Conservation (phyloP, 1,140 invertebrate species). For the Acromyrmex charruanus region DNA sequence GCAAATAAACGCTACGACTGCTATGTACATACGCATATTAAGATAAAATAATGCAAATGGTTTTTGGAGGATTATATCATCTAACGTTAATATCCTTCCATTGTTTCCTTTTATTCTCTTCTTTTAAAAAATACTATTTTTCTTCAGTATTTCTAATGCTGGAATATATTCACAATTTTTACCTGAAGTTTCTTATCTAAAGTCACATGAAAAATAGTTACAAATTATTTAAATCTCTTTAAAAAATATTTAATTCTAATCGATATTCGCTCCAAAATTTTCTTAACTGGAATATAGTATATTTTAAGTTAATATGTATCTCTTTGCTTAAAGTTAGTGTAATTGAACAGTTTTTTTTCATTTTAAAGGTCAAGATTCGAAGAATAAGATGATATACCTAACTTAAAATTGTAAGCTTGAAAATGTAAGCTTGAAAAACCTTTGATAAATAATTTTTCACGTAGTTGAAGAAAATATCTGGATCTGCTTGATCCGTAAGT, state of each 20-base stretch:
- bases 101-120: not conserved
- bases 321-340: no score
- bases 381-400: no score
- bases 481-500: no score
- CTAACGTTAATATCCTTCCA: constrained; percentile 26
- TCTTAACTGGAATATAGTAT: no score
- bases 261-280: no score
- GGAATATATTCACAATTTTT: not conserved
- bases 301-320: no score
- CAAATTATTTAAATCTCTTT: not conserved
- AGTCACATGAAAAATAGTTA: not conserved
- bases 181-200: not conserved
- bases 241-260: not conserved
- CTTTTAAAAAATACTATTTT: constrained; percentile 11
- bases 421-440: no score
- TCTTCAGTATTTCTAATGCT: constrained; percentile 6
- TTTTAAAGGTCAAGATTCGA: no score
- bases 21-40: constrained; percentile 21
- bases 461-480: no score
- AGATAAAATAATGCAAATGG: constrained; percentile 42
- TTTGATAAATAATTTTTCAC: no score
- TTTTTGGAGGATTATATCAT: constrained; percentile 49
- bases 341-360: no score
- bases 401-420: no score
- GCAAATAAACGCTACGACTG: constrained; percentile 71